Evolutionary conservation across 2,797 vertebrate species (phyloP), one percentile per base, ranked within the genome.

Genomic region (Melanitta fusca): DNA sequence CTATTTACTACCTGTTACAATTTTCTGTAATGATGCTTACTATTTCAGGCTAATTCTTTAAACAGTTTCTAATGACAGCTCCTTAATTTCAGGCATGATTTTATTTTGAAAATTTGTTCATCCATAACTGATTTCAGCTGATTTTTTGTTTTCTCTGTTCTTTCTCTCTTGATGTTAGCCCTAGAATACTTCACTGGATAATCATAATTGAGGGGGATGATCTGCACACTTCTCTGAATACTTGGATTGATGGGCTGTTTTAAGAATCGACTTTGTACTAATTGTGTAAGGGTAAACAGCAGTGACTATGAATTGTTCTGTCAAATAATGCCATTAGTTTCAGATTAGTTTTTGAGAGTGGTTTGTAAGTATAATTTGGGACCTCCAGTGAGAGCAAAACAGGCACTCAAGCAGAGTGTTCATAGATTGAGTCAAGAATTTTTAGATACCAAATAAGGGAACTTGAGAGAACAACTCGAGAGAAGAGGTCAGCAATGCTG

Each of bases 221-320:
- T 57, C 28, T 56, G 30, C 10, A 21, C 8, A 19, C 24, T 32
- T 79, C 0, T 0, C 43, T 71, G 32, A 64, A 24, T 60, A 39
- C 3, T 70, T 41, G 51, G 16, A 21, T 73, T 88, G 73, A 36
- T 65, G 27, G 8, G 10, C 11, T 61, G 30, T 53, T 53, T 54
- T 77, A 51, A 69, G 80, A 88, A 49, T 53, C 34, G 65, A 27
- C 14, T 4, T 68, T 58, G 9, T 71, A 20, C 10, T 79, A 69
- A n/a, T 60, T 79, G 6, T 6, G 1, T n/a, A 32, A 56, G 11
- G 5, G 34, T 74, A 45, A 88, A 62, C 38, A 73, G 10, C 5
- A 71, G 28, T 62, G 85, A 39, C 1, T 4, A 74, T 73, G 14
- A 80, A 62, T 38, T 73, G 20, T 47, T 86, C 54, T 38, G 13